Evolutionary conservation across 2,113 vertebrate species (phyloP).

Genomic region (Phalacrocorax aristotelis): DNA sequence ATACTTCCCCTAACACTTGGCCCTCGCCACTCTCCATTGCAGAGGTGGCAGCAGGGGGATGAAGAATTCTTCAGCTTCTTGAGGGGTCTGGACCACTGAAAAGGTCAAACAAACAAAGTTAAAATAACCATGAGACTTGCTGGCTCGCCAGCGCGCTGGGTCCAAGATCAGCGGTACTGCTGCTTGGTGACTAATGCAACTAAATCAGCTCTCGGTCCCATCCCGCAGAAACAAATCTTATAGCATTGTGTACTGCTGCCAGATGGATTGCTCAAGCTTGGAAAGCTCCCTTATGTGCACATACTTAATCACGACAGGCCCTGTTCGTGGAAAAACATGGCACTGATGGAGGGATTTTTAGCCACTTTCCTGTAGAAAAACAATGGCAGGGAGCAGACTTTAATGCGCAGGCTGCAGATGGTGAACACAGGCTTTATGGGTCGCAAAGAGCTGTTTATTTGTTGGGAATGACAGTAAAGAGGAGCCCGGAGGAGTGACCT

Average conservation of each 20-base stretch:
- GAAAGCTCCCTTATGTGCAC: slow-evolving; percentile 53
- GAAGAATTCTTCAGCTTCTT: slow-evolving; percentile 6
- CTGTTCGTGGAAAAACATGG: slow-evolving; percentile 60
- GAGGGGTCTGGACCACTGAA: slow-evolving; percentile 20
- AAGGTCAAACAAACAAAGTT: slow-evolving; percentile 43
- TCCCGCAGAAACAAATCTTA: slow-evolving; percentile 44
- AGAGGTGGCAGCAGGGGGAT: background rate
- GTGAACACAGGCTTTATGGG: background rate
- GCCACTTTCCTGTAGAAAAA: slow-evolving; percentile 8
- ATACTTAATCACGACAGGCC: slow-evolving; percentile 59
- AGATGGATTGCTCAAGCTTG: slow-evolving; percentile 77
- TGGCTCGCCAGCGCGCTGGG: slow-evolving; percentile 30
- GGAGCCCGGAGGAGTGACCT: fast-evolving
- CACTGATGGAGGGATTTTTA: background rate
- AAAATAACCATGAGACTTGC: slow-evolving; percentile 21
- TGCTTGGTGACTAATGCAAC: slow-evolving; percentile 70
- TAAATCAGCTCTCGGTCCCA: slow-evolving; percentile 41
- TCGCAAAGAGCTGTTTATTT: background rate
- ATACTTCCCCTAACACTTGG: background rate
- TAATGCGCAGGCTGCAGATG: fast-evolving
- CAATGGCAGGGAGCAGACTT: background rate
- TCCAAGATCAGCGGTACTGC: slow-evolving; percentile 55
- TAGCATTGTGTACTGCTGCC: slow-evolving; percentile 30
- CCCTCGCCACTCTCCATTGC: background rate
- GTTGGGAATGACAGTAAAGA: background rate